Evolutionary conservation across 2,113 vertebrate genomes (phyloP).

Genomic region (Zosterops borbonicus): DNA sequence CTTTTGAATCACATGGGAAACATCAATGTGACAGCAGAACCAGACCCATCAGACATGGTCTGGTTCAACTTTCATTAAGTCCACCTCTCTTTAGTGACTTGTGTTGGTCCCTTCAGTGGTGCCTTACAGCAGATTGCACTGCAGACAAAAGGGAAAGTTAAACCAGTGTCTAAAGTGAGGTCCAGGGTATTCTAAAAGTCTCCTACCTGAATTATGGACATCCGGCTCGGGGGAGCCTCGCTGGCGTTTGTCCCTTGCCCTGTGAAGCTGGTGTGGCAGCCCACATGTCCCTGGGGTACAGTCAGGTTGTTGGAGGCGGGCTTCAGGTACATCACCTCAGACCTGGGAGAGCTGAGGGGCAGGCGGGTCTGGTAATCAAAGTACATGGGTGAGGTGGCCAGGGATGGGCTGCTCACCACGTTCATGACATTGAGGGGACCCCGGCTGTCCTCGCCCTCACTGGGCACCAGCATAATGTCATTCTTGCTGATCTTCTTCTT

Average conservation of each 20-base stretch:
- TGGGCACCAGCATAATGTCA: constrained; percentile 99
- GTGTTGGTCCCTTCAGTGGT: background rate
- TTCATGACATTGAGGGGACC: constrained; percentile 99
- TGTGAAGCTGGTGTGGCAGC: constrained; percentile 99
- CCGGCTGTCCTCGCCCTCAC: constrained; percentile 93
- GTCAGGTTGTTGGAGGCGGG: constrained; percentile 97
- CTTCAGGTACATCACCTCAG: constrained; percentile 99
- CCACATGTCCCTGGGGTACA: constrained; percentile 96
- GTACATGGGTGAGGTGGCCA: constrained; percentile 99
- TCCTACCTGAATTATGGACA: constrained; percentile 99
- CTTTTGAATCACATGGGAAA: background rate
- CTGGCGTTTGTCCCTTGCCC: constrained; percentile 93
- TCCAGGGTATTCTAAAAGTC: constrained; percentile 75
- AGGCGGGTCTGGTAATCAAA: constrained; percentile 99
- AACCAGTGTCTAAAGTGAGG: constrained; percentile 49
- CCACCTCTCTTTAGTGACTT: background rate
- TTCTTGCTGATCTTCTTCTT: constrained; percentile 95
- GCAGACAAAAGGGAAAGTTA: constrained; percentile 52
- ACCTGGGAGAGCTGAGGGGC: constrained; percentile 98
- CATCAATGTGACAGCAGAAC: background rate
- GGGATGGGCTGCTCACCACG: constrained; percentile 98
- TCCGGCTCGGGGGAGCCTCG: constrained; percentile 95
- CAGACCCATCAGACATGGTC: background rate
- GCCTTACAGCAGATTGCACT: constrained; percentile 39
- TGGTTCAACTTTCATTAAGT: background rate